These are phyloP conservation scores for Buathra laborator DNA, from an alignment of 2,888 invertebrate species.

Conservation along the genomic window DNA sequence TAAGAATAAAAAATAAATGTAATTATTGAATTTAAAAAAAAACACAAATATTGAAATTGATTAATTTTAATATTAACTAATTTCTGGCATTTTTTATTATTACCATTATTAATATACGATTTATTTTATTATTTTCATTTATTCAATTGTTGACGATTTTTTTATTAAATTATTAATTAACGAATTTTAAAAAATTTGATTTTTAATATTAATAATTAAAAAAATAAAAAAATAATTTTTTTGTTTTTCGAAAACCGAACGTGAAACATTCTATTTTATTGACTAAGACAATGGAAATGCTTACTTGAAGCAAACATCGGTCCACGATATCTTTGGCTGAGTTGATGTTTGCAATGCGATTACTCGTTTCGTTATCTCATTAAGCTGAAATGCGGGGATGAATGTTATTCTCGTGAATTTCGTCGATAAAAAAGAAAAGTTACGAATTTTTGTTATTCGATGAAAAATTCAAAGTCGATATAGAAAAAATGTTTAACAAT, in stretches of 20 bases:
- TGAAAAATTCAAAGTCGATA: background rate
- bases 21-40: too few species aligned
- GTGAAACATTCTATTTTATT: background rate
- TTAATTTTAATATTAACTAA: too few species aligned
- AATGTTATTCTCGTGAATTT: background rate
- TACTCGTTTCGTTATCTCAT: constrained; percentile 86
- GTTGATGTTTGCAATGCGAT: constrained; percentile 81
- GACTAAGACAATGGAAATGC: constrained; percentile 41
- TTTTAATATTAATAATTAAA: too few species aligned
- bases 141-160: too few species aligned
- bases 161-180: too few species aligned
- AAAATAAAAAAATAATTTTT: too few species aligned
- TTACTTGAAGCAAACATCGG: constrained; percentile 87
- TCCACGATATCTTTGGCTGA: constrained; percentile 83
- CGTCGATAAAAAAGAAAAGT: constrained; percentile 11
- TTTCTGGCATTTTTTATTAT: too few species aligned
- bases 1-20: background rate
- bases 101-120: too few species aligned
- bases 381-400: constrained; percentile 81
- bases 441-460: background rate
- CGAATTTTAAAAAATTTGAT: too few species aligned
- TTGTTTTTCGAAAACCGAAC: too few species aligned
- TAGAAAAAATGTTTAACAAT: too few species aligned
- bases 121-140: too few species aligned
- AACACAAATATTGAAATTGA: background rate